These are phyloP conservation scores for Phaonia tiefii DNA, from an alignment of 2,888 invertebrate genomes.

Conservation along the genomic window DNA sequence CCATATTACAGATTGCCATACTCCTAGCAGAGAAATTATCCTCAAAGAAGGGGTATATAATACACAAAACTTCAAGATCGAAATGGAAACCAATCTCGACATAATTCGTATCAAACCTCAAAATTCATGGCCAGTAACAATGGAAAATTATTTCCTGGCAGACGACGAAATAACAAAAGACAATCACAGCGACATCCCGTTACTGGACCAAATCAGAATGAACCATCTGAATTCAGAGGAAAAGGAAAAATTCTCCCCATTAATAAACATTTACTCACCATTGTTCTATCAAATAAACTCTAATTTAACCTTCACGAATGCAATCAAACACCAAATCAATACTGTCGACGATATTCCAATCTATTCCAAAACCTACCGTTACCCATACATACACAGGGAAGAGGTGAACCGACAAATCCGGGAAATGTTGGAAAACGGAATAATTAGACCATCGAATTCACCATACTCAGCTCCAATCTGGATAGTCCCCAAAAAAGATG, in stretches of 20 bases:
- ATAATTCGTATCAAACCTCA: too few relatives aligned
- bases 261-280: too few relatives aligned
- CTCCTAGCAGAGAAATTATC: constrained; percentile 1
- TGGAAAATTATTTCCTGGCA: not conserved
- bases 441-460: constrained; percentile 31
- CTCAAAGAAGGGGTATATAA: constrained; percentile 27
- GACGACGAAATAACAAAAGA: not conserved
- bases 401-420: constrained; percentile 32
- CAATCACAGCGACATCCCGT: not conserved
- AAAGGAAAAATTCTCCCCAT: too few relatives aligned
- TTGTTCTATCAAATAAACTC: constrained; percentile 40
- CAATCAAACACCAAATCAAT: constrained; percentile 51
- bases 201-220: too few relatives aligned
- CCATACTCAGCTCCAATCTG: constrained; percentile 38
- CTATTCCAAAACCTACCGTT: constrained; percentile 47
- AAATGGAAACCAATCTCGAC: not conserved
- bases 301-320: constrained; percentile 51
- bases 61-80: constrained; percentile 4
- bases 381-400: constrained; percentile 53
- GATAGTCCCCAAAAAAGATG: constrained; percentile 37
- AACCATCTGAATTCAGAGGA: constrained; percentile 35
- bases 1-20: constrained; percentile 5
- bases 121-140: too few relatives aligned
- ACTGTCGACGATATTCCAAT: constrained; percentile 51
- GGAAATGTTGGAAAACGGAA: constrained; percentile 26